Conservation (phyloP, 2,113 vertebrate species). For the Mesoclemmys tuberculata region DNA sequence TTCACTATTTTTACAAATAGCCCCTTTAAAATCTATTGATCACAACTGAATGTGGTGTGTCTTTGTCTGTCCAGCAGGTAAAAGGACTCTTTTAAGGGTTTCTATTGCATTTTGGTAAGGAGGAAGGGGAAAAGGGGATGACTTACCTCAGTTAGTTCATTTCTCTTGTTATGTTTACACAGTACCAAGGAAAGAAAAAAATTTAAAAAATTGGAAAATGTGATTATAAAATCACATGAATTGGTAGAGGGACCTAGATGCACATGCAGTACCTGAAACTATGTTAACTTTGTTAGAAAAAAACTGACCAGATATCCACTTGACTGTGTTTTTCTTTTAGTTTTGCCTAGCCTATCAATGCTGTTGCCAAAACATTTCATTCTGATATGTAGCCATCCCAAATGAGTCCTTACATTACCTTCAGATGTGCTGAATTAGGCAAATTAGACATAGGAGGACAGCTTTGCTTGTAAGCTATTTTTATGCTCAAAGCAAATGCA, state of each 20-base stretch:
- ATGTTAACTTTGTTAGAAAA: not conserved
- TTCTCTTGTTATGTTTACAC: not conserved
- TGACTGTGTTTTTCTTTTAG: not conserved
- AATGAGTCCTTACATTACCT: not conserved
- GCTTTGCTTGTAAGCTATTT: not conserved
- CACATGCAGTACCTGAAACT: not conserved
- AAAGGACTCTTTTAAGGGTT: not conserved
- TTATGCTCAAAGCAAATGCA: not conserved
- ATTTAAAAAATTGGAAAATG: not conserved
- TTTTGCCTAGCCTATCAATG: not conserved
- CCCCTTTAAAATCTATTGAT: not conserved
- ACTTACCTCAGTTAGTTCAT: not conserved
- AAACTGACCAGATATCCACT: not conserved
- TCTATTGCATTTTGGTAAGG: not conserved
- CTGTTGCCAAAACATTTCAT: not conserved
- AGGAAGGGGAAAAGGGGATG: not conserved
- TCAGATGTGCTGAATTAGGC: not conserved
- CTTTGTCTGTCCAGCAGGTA: not conserved
- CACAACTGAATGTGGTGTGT: no score
- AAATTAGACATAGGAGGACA: not conserved
- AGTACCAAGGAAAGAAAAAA: not conserved
- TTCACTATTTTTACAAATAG: not conserved
- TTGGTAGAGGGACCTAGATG: not conserved
- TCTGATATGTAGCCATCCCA: not conserved
- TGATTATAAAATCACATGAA: not conserved